Evolutionary conservation across 2,113 vertebrate species (phyloP), one percentile per base, ranked within the genome.

Genomic region (Phaethon lepturus): DNA sequence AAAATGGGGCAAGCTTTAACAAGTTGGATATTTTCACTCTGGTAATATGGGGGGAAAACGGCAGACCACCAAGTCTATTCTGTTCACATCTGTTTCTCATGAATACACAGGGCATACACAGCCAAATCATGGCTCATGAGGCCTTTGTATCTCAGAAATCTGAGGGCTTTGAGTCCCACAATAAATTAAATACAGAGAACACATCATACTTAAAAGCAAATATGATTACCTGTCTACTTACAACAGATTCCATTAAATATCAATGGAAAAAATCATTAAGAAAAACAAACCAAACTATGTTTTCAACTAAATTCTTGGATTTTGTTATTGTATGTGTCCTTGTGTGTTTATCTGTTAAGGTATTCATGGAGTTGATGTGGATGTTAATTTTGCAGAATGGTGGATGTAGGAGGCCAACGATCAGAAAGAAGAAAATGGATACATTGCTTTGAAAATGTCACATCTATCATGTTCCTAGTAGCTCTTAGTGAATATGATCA

Each of bases 401-500:
- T 99, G 97, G 99, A 99, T 95, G 99, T 99, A 31, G 99, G 99
- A 80, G 99, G 99, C 92, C 99, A 99, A 79, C 98, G 99, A 95
- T 99, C 99, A n/a, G 99, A 99, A 96, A 99, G 99, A 98, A 99
- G 99, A 98, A 99, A 99, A 98, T 99, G 99, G 99, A 99, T 99
- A 98, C 99, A 99, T 98, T 99, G 99, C 98, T 99, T 99, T 97
- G 99, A 99, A 98, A 99, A 99, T 18, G 99, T 99, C 96, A 99
- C 99, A 14, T 99, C 99, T 95, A 99, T 99, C 98, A 99, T 99
- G 99, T 99, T 99, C 97, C 98, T 99, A 94, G 99, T 99, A 96
- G 99, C 99, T 6, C 99, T 99, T 98, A 99, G 99, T 97, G 99
- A 99, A 98, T 99, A 99, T 76, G 99, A 99, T 98, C 99, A 99